phyloP scores from a whole-genome alignment of 2,113 vertebrate species.

The Burhinus bistriatus region DNA sequence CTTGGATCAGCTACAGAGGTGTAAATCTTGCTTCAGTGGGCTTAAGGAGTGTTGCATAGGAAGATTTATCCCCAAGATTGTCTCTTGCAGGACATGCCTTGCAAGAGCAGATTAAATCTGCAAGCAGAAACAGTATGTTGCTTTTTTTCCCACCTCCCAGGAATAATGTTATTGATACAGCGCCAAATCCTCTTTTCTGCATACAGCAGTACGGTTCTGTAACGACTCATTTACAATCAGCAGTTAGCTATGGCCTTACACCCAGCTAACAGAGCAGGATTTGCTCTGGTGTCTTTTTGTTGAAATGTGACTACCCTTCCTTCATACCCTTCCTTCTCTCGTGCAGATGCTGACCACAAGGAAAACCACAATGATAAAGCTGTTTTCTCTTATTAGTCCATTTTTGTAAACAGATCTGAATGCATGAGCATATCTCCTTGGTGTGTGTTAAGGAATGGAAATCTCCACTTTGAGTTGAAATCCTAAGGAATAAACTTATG shows the following conservation, averaged over 20 bases:
- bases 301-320: constrained; percentile 47
- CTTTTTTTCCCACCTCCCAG: background rate
- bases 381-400: constrained; percentile 45
- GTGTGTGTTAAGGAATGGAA: background rate
- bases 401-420: constrained; percentile 55
- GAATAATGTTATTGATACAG: background rate
- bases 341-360: constrained; percentile 60
- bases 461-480: background rate
- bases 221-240: background rate
- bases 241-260: background rate
- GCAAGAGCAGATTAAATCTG: background rate
- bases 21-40: background rate
- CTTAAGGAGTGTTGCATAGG: background rate
- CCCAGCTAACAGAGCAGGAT: background rate
- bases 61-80: background rate
- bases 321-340: constrained; percentile 52
- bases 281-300: background rate
- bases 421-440: background rate
- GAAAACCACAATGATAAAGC: constrained; percentile 71
- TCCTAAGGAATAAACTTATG: background rate
- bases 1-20: background rate
- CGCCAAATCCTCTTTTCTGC: background rate
- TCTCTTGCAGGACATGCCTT: background rate
- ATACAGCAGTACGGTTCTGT: background rate
- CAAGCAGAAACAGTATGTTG: background rate